Evolutionary conservation across 2,113 vertebrate species (phyloP).

Genomic region (Fulica atra): DNA sequence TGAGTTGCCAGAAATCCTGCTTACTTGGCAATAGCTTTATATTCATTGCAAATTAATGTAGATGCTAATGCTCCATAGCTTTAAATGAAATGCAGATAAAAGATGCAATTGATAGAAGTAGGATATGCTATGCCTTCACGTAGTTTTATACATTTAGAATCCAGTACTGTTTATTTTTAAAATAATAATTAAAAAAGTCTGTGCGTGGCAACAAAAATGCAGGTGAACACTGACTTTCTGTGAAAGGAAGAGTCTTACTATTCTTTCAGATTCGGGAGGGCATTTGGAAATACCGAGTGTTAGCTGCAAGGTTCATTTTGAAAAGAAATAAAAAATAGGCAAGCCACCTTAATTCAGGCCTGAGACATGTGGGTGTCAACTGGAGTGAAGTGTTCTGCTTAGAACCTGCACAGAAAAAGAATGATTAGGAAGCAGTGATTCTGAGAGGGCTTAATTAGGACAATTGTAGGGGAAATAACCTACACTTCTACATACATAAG

Average conservation of each 20-base stretch:
- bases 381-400: background rate
- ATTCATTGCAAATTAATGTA: background rate
- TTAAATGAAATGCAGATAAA: background rate
- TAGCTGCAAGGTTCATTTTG: background rate
- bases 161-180: background rate
- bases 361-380: background rate
- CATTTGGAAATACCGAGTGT: background rate
- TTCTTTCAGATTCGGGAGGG: background rate
- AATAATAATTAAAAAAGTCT: background rate
- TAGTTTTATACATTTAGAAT: background rate
- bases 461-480: background rate
- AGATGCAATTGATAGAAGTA: background rate
- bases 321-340: background rate
- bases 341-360: background rate
- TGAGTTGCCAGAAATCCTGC: background rate
- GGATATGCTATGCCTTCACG: background rate
- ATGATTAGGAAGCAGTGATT: background rate
- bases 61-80: background rate
- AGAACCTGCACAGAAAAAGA: background rate
- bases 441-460: background rate
- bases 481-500: background rate
- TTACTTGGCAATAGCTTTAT: background rate
- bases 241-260: background rate
- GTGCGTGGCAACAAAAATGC: background rate
- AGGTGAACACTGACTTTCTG: background rate